Conservation (phyloP, 2,113 vertebrate genomes). For the Tichodroma muraria region DNA sequence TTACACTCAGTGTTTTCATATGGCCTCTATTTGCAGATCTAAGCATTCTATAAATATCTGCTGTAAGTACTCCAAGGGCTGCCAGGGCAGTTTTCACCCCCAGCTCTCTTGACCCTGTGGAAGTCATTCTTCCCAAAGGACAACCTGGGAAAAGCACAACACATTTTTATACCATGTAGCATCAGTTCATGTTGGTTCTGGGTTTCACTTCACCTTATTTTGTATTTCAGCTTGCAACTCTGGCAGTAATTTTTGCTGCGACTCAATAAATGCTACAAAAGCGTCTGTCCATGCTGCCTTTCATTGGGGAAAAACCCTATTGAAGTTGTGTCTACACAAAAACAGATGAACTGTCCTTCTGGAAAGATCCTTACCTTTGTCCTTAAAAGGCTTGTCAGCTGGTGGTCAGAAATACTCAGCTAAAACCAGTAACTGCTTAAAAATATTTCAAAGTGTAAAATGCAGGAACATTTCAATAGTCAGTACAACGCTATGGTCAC, state of each 20-base stretch:
- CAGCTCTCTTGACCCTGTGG: not conserved
- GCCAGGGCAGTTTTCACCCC: not conserved
- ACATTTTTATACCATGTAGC: not conserved
- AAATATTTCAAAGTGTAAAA: not conserved
- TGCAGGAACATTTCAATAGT: not conserved
- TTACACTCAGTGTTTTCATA: conserved; percentile 18
- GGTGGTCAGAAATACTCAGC: not conserved
- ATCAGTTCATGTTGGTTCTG: not conserved
- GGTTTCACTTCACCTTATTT: not conserved
- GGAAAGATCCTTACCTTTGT: not conserved
- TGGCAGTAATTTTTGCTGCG: not conserved
- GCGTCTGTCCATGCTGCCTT: not conserved
- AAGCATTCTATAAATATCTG: conserved; percentile 41
- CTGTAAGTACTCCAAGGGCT: not conserved
- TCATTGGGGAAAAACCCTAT: not conserved
- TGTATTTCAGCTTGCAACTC: not conserved
- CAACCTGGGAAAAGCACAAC: not conserved
- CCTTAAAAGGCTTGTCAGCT: not conserved
- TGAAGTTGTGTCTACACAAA: not conserved
- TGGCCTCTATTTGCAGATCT: conserved; percentile 47
- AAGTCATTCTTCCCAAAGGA: not conserved
- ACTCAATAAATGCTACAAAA: not conserved
- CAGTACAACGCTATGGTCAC: fast-evolving
- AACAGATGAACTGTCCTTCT: not conserved
- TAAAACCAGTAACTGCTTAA: not conserved